These are phyloP conservation scores for Drosophila takahashii DNA, from an alignment of 1,140 invertebrate species.

Conservation along the genomic window DNA sequence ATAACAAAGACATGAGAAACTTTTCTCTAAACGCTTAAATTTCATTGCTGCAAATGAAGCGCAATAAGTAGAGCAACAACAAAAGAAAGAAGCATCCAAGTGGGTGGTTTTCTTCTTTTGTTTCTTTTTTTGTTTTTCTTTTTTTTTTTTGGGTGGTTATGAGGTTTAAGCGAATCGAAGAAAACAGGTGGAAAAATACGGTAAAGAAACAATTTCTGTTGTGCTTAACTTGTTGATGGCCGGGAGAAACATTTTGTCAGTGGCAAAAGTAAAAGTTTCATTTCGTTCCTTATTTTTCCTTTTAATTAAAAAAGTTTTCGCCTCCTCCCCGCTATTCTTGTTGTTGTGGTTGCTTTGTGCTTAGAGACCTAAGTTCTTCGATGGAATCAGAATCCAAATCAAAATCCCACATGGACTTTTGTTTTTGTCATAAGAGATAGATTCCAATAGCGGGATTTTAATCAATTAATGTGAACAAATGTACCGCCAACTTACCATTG, in stretches of 20 bases:
- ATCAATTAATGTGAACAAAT: slow-evolving; percentile 5
- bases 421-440: neutral
- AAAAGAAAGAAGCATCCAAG: neutral
- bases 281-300: slow-evolving; percentile 29
- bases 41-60: slow-evolving; percentile 63
- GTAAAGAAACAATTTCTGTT: slow-evolving; percentile 26
- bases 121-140: neutral
- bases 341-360: slow-evolving; percentile 36
- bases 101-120: neutral
- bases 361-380: slow-evolving; percentile 23
- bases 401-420: slow-evolving; percentile 17
- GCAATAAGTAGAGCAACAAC: slow-evolving; percentile 47
- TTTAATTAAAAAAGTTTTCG: slow-evolving; percentile 69
- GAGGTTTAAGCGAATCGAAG: slow-evolving; percentile 16
- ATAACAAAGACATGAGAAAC: slow-evolving; percentile 26
- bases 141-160: neutral
- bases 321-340: slow-evolving; percentile 20
- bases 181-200: slow-evolving; percentile 40
- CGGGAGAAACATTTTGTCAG: slow-evolving; percentile 47
- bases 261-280: slow-evolving; percentile 46
- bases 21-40: slow-evolving; percentile 55
- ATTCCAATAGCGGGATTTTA: slow-evolving; percentile 2
- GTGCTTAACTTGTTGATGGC: slow-evolving; percentile 50
- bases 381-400: slow-evolving; percentile 9
- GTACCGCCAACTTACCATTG: neutral